These are phyloP conservation scores for Betta splendens DNA, from an alignment of 2,797 vertebrate genomes.

Conservation along the genomic window DNA sequence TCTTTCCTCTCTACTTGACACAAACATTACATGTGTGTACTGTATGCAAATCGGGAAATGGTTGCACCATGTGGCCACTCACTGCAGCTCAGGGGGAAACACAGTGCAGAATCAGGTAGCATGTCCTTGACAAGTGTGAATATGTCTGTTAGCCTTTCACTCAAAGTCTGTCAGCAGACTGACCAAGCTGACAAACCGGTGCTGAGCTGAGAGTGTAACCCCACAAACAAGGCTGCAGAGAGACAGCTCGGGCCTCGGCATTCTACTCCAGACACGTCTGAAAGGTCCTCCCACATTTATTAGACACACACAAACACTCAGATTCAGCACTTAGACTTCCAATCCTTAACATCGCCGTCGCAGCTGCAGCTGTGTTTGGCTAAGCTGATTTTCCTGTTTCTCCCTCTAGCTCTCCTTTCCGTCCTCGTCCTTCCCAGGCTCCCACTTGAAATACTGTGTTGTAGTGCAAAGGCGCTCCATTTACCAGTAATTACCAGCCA, in stretches of 20 bases:
- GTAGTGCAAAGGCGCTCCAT: slow-evolving; percentile 81
- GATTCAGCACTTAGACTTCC: slow-evolving; percentile 13
- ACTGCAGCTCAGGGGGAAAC: slow-evolving; percentile 46
- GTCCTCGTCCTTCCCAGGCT: slow-evolving; percentile 48
- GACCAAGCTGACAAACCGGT: slow-evolving; percentile 77
- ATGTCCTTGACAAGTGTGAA: slow-evolving; percentile 77
- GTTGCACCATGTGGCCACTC: slow-evolving; percentile 30
- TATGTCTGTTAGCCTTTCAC: slow-evolving; percentile 77
- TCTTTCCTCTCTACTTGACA: slow-evolving; percentile 12
- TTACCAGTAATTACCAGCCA: slow-evolving; percentile 87
- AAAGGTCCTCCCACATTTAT: slow-evolving; percentile 35
- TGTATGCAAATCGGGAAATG: slow-evolving; percentile 37
- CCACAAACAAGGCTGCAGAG: slow-evolving; percentile 70
- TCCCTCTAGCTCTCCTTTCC: slow-evolving; percentile 28
- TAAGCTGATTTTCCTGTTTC: slow-evolving; percentile 26
- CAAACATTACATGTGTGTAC: slow-evolving; percentile 11
- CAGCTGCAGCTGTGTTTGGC: slow-evolving; percentile 22
- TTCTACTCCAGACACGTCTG: slow-evolving; percentile 56
- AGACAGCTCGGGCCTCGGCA: slow-evolving; percentile 62
- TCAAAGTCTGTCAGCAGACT: slow-evolving; percentile 77
- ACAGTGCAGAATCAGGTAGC: slow-evolving; percentile 69
- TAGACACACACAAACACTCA: slow-evolving; percentile 25
- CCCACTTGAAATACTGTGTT: slow-evolving; percentile 83
- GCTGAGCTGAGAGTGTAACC: slow-evolving; percentile 68
- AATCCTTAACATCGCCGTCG: slow-evolving; percentile 17